phyloP scores from a whole-genome alignment of 2,888 invertebrate genomes.

The Pristionchus entomophagus region DNA sequence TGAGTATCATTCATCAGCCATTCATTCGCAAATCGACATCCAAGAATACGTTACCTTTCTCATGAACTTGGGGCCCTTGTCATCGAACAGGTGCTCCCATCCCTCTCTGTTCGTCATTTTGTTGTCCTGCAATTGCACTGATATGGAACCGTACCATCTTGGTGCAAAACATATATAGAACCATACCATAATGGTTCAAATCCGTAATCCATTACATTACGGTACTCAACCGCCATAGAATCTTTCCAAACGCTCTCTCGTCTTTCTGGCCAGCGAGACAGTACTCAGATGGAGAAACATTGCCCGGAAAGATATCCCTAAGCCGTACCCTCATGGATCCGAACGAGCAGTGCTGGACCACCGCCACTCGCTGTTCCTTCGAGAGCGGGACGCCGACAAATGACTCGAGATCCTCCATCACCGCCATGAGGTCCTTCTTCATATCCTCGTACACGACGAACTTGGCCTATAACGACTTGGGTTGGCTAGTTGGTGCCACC shows the following conservation, averaged over 20 bases:
- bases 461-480: conserved; percentile 48
- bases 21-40: too few relatives aligned
- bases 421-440: conserved; percentile 82
- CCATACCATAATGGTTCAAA: too few relatives aligned
- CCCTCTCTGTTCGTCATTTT: conserved; percentile 83
- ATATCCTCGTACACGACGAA: conserved; percentile 77
- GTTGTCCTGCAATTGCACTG: conserved; percentile 79
- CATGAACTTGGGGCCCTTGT: conserved; percentile 63
- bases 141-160: not conserved
- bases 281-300: too few relatives aligned
- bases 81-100: conserved; percentile 61
- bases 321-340: conserved; percentile 82
- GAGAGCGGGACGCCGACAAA: conserved; percentile 84
- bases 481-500: too few relatives aligned
- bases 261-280: too few relatives aligned
- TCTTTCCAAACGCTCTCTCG: too few relatives aligned
- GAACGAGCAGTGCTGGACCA: conserved; percentile 86
- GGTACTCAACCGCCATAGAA: too few relatives aligned
- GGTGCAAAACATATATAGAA: not conserved
- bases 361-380: conserved; percentile 78
- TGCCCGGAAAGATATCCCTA: too few relatives aligned
- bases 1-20: too few relatives aligned
- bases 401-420: conserved; percentile 83
- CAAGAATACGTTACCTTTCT: too few relatives aligned
- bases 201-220: too few relatives aligned